A percentile compares a stretch with the other conserved stretches of the same genome.
Evolutionary conservation across 2,888 invertebrate species (phyloP).

Genomic region (Drosophila nigricruria): DNA sequence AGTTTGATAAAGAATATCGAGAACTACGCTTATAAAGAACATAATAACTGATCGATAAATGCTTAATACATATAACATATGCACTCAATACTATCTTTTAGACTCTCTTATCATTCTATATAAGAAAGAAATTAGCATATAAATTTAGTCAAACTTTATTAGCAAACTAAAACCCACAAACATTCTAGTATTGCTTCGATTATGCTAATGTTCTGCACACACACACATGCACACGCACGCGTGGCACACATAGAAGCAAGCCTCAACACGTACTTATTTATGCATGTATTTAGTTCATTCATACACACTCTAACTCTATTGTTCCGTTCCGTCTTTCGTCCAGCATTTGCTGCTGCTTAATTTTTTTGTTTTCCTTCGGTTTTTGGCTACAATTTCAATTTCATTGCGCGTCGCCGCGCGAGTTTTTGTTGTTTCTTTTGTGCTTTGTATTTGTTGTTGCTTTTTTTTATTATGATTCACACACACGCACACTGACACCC

Average conservation of each 20-base stretch:
- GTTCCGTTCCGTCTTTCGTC: conserved; percentile 33
- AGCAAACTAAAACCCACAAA: background rate
- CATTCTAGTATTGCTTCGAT: conserved; percentile 14
- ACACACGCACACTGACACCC: conserved; percentile 60
- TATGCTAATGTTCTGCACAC: conserved; percentile 13
- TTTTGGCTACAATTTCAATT: conserved; percentile 74
- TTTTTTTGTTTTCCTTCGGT: conserved; percentile 18
- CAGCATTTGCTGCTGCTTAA: conserved; percentile 13
- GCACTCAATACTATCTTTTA: background rate
- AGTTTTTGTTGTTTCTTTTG: conserved; percentile 28
- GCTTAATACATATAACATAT: background rate
- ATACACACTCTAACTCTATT: conserved; percentile 33
- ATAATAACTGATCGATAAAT: background rate
- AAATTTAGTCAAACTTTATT: background rate
- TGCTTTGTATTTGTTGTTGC: conserved; percentile 15
- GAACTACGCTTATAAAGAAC: background rate
- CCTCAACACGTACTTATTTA: background rate
- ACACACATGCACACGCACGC: background rate
- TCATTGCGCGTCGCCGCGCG: conserved; percentile 54
- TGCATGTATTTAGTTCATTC: conserved; percentile 39
- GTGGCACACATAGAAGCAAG: background rate
- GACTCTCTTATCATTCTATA: background rate
- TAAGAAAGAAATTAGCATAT: background rate
- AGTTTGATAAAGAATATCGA: background rate
- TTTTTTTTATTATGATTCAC: conserved; percentile 74